Percentiles rank a stretch among this genome's conserved stretches.
Conservation (phyloP, 2,113 vertebrate genomes). For the Otolemur garnettii region DNA sequence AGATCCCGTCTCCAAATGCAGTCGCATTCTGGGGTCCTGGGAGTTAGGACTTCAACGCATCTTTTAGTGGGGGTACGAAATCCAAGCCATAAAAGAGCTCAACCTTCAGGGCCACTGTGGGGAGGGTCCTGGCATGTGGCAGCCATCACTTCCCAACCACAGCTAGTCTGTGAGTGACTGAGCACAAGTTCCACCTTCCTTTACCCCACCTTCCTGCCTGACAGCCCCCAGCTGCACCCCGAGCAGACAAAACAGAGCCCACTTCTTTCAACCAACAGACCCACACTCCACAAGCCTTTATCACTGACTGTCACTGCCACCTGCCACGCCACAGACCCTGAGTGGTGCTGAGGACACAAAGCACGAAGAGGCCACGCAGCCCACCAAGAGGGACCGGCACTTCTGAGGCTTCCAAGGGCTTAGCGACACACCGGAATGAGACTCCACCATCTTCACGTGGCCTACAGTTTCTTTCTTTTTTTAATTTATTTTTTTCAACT, state of each 20-base stretch:
- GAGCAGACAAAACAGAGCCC: neutral
- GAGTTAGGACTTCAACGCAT: neutral
- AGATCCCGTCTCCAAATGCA: neutral
- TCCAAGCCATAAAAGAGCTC: neutral
- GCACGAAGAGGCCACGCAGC: neutral
- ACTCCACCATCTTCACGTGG: neutral
- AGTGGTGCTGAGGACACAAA: neutral
- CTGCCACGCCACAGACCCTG: neutral
- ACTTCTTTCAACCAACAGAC: neutral
- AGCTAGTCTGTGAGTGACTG: neutral
- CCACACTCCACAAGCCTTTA: neutral
- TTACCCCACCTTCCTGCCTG: neutral
- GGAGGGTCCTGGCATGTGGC: neutral
- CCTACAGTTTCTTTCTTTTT: neutral
- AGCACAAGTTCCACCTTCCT: too few relatives aligned
- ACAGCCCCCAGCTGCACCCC: neutral
- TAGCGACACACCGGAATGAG: neutral
- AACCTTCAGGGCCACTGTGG: neutral
- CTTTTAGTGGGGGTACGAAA: neutral
- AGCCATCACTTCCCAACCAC: neutral
- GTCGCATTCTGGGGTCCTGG: neutral
- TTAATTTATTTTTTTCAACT: neutral
- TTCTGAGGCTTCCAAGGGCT: neutral
- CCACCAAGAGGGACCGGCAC: neutral
- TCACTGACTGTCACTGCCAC: neutral